Percentiles rank a stretch among this genome's conserved stretches.
Conservation (phyloP, 2,797 vertebrate genomes). For the Sebastes matsubarae region DNA sequence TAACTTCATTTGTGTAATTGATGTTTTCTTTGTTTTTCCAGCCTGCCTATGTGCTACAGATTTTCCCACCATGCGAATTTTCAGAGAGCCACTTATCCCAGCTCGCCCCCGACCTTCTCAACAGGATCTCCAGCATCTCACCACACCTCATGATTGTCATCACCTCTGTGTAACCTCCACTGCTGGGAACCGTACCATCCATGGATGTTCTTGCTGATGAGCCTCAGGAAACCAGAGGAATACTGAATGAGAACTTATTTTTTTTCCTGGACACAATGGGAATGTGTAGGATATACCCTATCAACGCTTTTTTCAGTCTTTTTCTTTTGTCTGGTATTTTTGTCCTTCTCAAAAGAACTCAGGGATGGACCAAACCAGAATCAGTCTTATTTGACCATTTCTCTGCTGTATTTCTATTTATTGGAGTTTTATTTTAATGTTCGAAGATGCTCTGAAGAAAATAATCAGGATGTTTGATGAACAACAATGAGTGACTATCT, state of each 20-base stretch:
- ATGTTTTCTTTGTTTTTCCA: slow-evolving; percentile 54
- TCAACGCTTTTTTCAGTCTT: slow-evolving; percentile 28
- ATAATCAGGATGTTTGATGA: slow-evolving; percentile 67
- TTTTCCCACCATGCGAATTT: slow-evolving; percentile 98
- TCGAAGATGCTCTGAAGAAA: slow-evolving; percentile 71
- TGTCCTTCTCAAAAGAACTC: slow-evolving; percentile 80
- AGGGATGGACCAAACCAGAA: slow-evolving; percentile 81
- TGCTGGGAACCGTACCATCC: slow-evolving; percentile 30
- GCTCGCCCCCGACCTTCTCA: slow-evolving; percentile 95
- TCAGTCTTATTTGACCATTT: slow-evolving; percentile 83
- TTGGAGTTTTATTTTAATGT: slow-evolving; percentile 80
- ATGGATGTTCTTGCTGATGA: slow-evolving; percentile 57
- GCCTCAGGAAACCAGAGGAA: slow-evolving; percentile 79
- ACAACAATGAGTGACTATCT: slow-evolving; percentile 76
- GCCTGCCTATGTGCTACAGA: slow-evolving; percentile 98
- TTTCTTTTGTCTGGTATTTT: slow-evolving; percentile 70
- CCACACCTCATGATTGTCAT: slow-evolving; percentile 99
- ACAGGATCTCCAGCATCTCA: slow-evolving; percentile 98
- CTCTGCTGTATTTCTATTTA: slow-evolving; percentile 88
- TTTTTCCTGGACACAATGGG: slow-evolving; percentile 54
- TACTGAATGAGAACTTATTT: slow-evolving; percentile 20
- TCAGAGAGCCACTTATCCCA: slow-evolving; percentile 97
- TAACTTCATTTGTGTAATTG: neutral
- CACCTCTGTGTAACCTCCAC: slow-evolving; percentile 90
- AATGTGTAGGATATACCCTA: slow-evolving; percentile 56